These are phyloP conservation scores for Sphyrna mokarran DNA, from an alignment of 2,113 vertebrate genomes.

Conservation along the genomic window DNA sequence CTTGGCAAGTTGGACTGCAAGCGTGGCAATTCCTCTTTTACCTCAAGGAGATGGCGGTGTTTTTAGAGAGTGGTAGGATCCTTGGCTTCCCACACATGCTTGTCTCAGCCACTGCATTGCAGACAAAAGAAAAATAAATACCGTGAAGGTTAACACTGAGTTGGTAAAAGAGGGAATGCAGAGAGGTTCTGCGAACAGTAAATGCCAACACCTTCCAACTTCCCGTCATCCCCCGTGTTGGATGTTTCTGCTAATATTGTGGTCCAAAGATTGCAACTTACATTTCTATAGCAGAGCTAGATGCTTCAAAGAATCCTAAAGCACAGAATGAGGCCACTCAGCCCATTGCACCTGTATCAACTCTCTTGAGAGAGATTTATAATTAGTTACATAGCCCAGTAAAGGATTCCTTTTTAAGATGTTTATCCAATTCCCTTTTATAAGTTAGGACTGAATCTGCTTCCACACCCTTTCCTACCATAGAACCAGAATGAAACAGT, in stretches of 20 bases:
- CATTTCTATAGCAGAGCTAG: not conserved
- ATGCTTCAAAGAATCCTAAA: not conserved
- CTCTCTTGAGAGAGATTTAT: not conserved
- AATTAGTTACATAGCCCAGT: not conserved
- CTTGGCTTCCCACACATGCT: constrained; percentile 56
- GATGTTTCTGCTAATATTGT: not conserved
- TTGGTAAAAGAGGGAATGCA: too few species aligned
- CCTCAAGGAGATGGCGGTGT: constrained; percentile 59
- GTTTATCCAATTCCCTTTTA: not conserved
- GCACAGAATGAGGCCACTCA: not conserved
- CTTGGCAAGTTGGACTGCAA: not conserved
- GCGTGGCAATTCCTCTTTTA: not conserved
- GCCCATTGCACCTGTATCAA: not conserved
- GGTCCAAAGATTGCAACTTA: not conserved
- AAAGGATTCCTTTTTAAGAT: not conserved
- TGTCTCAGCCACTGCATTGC: constrained; percentile 53
- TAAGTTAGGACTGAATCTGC: not conserved
- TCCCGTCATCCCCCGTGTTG: not conserved
- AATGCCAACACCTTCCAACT: not conserved
- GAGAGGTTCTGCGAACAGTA: not conserved
- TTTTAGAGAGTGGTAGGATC: constrained; percentile 65
- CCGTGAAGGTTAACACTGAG: not conserved
- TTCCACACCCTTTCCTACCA: not conserved
- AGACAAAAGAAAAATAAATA: constrained; percentile 33
- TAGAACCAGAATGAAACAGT: not conserved